These are phyloP conservation scores for Himalopsyche anomala DNA, from an alignment of 2,888 invertebrate genomes.

Conservation along the genomic window DNA sequence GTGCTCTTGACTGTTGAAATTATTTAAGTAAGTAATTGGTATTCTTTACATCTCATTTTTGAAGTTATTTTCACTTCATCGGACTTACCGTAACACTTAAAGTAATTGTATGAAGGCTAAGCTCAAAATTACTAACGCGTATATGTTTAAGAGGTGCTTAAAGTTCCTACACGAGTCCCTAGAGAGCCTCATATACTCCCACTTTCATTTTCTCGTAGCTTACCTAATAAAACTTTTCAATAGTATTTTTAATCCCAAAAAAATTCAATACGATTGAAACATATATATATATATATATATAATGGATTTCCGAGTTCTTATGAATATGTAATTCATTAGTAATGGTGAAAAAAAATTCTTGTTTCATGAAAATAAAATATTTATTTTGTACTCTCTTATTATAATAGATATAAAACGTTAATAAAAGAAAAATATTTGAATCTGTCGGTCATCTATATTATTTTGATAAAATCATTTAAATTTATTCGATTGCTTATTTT, in stretches of 20 bases:
- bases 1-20: background rate
- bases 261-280: background rate
- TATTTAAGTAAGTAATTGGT: background rate
- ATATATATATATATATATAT: too few relatives aligned
- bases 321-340: too few relatives aligned
- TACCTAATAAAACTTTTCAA: background rate
- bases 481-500: too few relatives aligned
- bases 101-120: background rate
- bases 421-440: too few relatives aligned
- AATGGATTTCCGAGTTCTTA: too few relatives aligned
- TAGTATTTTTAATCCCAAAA: background rate
- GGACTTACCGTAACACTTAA: slow-evolving; percentile 1
- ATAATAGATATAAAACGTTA: too few relatives aligned
- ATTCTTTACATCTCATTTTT: background rate
- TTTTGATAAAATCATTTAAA: too few relatives aligned
- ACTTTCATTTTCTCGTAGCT: background rate
- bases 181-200: background rate
- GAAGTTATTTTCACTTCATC: background rate
- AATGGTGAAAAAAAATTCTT: too few relatives aligned
- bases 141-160: slow-evolving; percentile 12
- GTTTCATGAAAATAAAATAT: too few relatives aligned
- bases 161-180: background rate
- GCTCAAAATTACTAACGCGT: slow-evolving; percentile 4
- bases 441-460: too few relatives aligned
- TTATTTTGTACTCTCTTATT: too few relatives aligned